Evolutionary conservation across 2,888 invertebrate genomes (phyloP).

Genomic region (Tiphia femorata): DNA sequence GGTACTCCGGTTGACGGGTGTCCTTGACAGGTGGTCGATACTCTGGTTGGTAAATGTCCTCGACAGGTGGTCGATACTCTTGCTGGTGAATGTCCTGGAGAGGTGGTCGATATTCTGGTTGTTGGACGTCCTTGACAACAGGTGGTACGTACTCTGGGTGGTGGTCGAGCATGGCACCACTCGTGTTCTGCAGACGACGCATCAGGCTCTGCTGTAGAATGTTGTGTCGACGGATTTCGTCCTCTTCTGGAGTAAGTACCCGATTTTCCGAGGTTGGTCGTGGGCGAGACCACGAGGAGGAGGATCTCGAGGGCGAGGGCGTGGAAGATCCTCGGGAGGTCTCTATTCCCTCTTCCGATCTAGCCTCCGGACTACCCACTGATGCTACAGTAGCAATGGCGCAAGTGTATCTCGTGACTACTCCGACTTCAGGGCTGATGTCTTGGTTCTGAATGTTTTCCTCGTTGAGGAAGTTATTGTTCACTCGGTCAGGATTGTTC

Average conservation of each 20-base stretch:
- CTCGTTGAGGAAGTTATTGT: conserved; percentile 38
- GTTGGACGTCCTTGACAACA: neutral
- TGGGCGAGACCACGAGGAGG: conserved; percentile 21
- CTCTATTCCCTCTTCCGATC: conserved; percentile 17
- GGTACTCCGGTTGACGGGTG: neutral
- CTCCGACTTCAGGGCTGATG: conserved; percentile 57
- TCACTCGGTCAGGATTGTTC: no score
- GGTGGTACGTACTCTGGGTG: neutral
- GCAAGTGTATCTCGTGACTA: conserved; percentile 62
- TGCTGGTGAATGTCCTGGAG: no score
- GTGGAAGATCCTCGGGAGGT: conserved; percentile 12
- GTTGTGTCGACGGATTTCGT: conserved; percentile 62
- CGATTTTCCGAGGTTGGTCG: conserved; percentile 8
- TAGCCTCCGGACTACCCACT: conserved; percentile 26
- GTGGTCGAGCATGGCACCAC: conserved; percentile 25
- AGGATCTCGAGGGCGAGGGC: conserved; percentile 21
- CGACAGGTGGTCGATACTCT: neutral
- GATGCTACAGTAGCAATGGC: conserved; percentile 62
- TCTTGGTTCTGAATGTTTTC: conserved; percentile 63
- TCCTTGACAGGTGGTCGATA: neutral
- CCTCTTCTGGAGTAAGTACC: conserved; percentile 26
- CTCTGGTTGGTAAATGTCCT: neutral
- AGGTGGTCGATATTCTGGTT: neutral
- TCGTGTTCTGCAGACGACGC: conserved; percentile 39
- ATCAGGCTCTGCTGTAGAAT: conserved; percentile 58